Base-by-base conservation (phyloP, 2,113 vertebrate genomes). In the Dendropsophus ebraccatus region DNA sequence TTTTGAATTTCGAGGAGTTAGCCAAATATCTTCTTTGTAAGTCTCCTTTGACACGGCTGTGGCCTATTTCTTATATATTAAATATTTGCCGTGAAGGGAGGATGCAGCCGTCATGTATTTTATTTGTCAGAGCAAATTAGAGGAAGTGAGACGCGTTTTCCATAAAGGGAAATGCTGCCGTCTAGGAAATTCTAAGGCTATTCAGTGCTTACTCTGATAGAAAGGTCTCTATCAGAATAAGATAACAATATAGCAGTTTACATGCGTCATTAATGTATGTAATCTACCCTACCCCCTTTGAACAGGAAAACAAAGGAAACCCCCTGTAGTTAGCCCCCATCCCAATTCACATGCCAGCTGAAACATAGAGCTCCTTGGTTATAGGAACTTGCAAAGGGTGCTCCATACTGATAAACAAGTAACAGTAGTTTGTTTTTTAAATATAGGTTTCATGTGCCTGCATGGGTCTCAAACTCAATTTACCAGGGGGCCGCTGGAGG, bases 11-110 rank as follows among this genome's bases (percentile, higher is more conserved):
- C 82, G 84, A 1, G 54, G 67, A 0, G 0, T 82, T 90, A 88
- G 50, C 87, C 77, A 17, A 91, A 56, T 76, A 37, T 82, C 52
- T 32, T 75, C 50, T 73, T 84, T 77, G 83, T 88, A 84, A 17
- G 65, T 67, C 7, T 35, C 77, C 25, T 88, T 82, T 56, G 0
- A 4, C 87, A 41, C 62, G 87, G 86, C 35, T 62, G 19, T 89
- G 87, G 67, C 32, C 72, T 86, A 73, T 73, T 86, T 86, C 84
- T 49, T 37, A 41, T 60, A 50, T 62, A 58, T 69, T 73, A 81
- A 81, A 86, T 81, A 86, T 81, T 81, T 81, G 77, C 84, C 32
- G 65, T 73, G 52, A 80, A 73, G 67, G 32, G 25, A 58, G 82
- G 35, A 84, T 76, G 72, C 82, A 35, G n/a, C 32, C 74, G 82